Evolutionary conservation across 2,888 invertebrate species (phyloP).

Genomic region (Syritta pipiens): DNA sequence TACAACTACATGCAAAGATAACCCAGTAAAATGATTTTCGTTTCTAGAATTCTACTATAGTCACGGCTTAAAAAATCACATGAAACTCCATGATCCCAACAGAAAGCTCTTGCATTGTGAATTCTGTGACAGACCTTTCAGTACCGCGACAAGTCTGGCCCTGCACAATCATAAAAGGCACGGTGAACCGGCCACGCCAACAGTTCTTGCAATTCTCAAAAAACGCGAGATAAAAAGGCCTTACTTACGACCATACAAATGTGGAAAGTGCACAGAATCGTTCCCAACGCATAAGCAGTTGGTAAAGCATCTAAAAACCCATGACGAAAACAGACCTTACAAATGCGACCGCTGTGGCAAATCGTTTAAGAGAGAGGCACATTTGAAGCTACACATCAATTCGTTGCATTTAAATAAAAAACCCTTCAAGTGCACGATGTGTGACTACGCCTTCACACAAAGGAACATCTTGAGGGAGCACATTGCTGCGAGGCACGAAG

Average conservation of each 20-base stretch:
- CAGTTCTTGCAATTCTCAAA: constrained; percentile 13
- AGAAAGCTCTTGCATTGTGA: constrained; percentile 3
- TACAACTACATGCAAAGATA: neutral
- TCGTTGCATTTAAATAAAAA: constrained; percentile 38
- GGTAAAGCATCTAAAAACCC: constrained; percentile 33
- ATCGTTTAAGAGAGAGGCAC: constrained; percentile 40
- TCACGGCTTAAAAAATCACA: constrained; percentile 17
- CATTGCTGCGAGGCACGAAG: constrained; percentile 21
- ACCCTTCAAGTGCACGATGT: constrained; percentile 33
- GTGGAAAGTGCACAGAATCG: constrained; percentile 21
- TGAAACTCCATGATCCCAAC: constrained; percentile 20
- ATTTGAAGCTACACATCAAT: constrained; percentile 38
- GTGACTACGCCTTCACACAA: constrained; percentile 41
- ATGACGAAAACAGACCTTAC: constrained; percentile 32
- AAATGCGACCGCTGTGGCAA: constrained; percentile 20
- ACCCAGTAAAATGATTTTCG: neutral
- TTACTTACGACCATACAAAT: constrained; percentile 38
- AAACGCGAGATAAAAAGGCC: neutral
- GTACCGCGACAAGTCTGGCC: constrained; percentile 24
- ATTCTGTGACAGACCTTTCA: constrained; percentile 29
- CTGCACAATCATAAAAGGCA: constrained; percentile 43
- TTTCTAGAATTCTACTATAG: constrained; percentile 21
- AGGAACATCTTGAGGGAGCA: constrained; percentile 35
- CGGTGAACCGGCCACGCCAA: constrained; percentile 14
- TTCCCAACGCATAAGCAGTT: constrained; percentile 46